A percentile compares a stretch with the other conserved stretches of the same genome.
phyloP scores from a whole-genome alignment of 2,797 vertebrate genomes.

The Aviceda leuphotes region DNA sequence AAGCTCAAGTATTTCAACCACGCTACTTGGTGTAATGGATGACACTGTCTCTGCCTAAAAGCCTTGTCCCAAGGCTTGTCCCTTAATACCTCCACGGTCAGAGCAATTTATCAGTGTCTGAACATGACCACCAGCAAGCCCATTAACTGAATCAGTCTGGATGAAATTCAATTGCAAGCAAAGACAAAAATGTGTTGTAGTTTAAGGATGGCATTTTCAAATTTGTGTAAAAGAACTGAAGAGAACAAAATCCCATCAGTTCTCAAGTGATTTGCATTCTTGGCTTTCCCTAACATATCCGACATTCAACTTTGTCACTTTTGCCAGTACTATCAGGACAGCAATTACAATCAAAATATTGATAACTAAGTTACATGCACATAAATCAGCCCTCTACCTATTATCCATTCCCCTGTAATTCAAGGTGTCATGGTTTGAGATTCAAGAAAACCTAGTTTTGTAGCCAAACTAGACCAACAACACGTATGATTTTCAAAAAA shows the following conservation, averaged over 20 bases:
- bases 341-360: not conserved
- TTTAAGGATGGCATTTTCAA: constrained; percentile 10
- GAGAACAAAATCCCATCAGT: not conserved
- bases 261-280: constrained; percentile 17
- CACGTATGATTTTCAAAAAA: not conserved
- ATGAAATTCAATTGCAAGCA: constrained; percentile 14
- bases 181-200: not conserved
- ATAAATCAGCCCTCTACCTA: not conserved
- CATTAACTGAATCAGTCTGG: not conserved
- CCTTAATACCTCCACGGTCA: not conserved
- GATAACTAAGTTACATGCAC: not conserved
- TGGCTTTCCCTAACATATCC: not conserved
- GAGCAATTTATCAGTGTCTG: constrained; percentile 1
- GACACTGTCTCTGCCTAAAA: not conserved
- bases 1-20: not conserved
- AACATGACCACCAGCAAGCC: not conserved
- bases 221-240: not conserved
- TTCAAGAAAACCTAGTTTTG: not conserved
- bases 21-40: not conserved
- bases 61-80: not conserved
- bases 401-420: not conserved
- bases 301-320: not conserved
- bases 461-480: not conserved
- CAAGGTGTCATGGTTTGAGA: not conserved
- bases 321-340: not conserved